A percentile compares a stretch with the other conserved stretches of the same genome.
Evolutionary conservation across 2,888 invertebrate genomes (phyloP).

Genomic region (Rotaria sp.): DNA sequence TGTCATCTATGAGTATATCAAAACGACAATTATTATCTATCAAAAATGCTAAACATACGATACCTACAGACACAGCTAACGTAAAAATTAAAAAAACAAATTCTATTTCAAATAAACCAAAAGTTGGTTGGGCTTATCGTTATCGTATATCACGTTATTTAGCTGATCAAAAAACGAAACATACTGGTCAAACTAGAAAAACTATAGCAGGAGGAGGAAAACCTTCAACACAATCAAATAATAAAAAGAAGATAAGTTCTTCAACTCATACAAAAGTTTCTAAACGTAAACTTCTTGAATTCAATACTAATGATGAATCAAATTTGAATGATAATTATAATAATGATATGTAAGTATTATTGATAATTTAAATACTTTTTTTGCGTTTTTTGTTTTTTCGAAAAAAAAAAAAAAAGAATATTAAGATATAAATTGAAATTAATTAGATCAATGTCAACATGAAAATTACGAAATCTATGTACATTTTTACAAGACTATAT

Average conservation of each 20-base stretch:
- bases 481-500: too few relatives aligned
- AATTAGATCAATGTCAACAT: too few relatives aligned
- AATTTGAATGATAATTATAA: too few relatives aligned
- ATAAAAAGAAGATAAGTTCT: not conserved
- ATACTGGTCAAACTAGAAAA: too few relatives aligned
- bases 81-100: not conserved
- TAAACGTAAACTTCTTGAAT: not conserved
- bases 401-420: too few relatives aligned
- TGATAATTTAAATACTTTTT: not conserved
- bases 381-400: too few relatives aligned
- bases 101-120: not conserved
- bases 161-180: not conserved
- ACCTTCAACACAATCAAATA: not conserved
- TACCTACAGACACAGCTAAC: not conserved
- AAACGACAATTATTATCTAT: conserved; percentile 1
- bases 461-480: too few relatives aligned
- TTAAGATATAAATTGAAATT: too few relatives aligned
- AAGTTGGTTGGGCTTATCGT: conserved; percentile 39
- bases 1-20: not conserved
- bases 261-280: not conserved
- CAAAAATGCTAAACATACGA: not conserved
- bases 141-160: conserved; percentile 31
- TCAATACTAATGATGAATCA: too few relatives aligned
- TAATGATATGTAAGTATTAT: too few relatives aligned
- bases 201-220: not conserved